Evolutionary conservation across 2,888 invertebrate genomes (phyloP), one percentile per base, ranked within the genome.

Genomic region (Aquatica leii): DNA sequence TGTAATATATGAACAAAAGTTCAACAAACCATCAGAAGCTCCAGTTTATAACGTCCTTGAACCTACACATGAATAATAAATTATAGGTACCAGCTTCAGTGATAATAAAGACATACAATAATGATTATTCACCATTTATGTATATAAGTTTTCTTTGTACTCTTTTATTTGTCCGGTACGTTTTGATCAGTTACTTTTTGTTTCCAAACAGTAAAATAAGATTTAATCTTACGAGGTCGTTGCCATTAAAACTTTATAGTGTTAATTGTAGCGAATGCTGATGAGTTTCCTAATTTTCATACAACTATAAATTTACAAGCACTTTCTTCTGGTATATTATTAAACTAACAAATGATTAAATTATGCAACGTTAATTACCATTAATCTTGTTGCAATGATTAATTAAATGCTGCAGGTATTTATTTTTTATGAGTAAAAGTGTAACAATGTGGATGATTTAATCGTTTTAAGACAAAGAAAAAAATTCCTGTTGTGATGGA

Each of bases 31-130:
- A 70, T 65, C 55, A 41, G 46, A 46, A 68, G 66, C 64, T 70
- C 69, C 66, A 72, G 68, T 69, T 72, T 68, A 62, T 63, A 53
- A 20, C 61, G 70, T 69, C 71, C 71, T 72, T 72, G 69, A 68
- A 66, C 70, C 69, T 62, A 65, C 65, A 46, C 24, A 62, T 41
- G n/a, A n/a, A n/a, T n/a, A n/a, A n/a, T n/a, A n/a, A n/a, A n/a
- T n/a, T n/a, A n/a, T n/a, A n/a, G n/a, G 3, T 54, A 24, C 24
- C 24, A 4, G 24, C 24, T 24, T 24, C 6, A 24, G 6, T 21
- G 40, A 43, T 14, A 46, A 34, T 14, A 14, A 20, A 46, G 46
- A 43, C 8, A 3, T 18, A 15, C 24, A 14, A 9, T 15, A 43
- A 43, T 5, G 12, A 17, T 43, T 17, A 46, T 9, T 14, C 21